These are phyloP conservation scores for Brienomyrus brachyistius DNA, from an alignment of 2,113 vertebrate genomes.

Conservation along the genomic window DNA sequence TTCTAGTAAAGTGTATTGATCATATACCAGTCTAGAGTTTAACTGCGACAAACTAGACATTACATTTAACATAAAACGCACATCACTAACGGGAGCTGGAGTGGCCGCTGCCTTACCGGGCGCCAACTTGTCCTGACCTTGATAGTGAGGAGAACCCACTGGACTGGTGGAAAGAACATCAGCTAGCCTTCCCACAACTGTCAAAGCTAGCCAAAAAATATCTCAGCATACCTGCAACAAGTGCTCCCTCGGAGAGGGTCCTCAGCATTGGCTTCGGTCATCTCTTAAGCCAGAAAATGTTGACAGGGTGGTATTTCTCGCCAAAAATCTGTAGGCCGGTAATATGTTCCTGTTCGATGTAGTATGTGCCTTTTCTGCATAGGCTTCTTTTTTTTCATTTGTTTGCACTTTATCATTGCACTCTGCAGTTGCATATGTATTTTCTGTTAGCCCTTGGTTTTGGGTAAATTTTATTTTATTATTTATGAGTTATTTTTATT, in stretches of 20 bases:
- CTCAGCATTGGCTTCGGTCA: not conserved
- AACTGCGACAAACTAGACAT: no score
- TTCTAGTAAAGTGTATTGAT: no score
- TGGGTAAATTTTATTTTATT: not conserved
- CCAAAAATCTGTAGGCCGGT: not conserved
- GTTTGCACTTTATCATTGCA: not conserved
- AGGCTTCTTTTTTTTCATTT: not conserved
- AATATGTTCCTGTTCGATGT: not conserved
- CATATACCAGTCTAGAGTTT: no score
- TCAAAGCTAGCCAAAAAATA: not conserved
- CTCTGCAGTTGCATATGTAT: not conserved
- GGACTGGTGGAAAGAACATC: not conserved
- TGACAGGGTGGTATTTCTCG: not conserved
- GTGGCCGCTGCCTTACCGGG: no score
- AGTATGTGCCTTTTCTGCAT: not conserved
- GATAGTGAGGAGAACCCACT: not conserved
- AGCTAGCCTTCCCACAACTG: not conserved
- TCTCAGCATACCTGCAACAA: not conserved
- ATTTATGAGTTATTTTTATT: not conserved
- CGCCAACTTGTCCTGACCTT: not conserved
- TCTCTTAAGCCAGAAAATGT: not conserved
- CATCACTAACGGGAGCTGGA: no score
- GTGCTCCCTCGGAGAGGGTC: not conserved
- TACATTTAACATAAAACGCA: no score
- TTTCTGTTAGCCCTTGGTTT: not conserved